Evolutionary conservation across 30 jellyfish, hydroid and myxozoan genomes (phyloP).

Genomic region (Aurelia aurita): DNA sequence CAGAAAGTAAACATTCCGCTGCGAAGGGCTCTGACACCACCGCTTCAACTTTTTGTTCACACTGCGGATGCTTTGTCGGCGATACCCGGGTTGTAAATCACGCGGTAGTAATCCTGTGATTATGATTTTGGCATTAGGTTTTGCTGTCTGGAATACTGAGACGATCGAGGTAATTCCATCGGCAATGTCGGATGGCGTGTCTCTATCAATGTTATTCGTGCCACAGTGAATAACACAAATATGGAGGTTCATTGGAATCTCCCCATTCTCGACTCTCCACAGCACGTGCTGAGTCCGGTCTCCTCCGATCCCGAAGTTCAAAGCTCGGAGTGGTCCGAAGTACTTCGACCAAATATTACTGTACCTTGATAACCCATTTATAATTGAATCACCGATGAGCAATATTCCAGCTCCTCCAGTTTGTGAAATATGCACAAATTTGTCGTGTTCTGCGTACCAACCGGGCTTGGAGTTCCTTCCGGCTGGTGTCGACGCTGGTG

Average conservation of each 20-base stretch:
- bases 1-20: slow-evolving; percentile 85
- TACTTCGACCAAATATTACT: slow-evolving; percentile 84
- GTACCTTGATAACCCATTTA: slow-evolving; percentile 94
- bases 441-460: slow-evolving; percentile 94
- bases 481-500: slow-evolving; percentile 91
- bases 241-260: slow-evolving; percentile 79
- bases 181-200: slow-evolving; percentile 87
- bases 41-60: slow-evolving; percentile 84
- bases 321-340: slow-evolving; percentile 80
- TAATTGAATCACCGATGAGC: slow-evolving; percentile 90
- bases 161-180: slow-evolving; percentile 94
- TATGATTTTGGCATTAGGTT: slow-evolving; percentile 94
- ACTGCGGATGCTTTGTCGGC: slow-evolving; percentile 79
- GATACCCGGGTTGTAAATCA: slow-evolving; percentile 70
- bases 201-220: slow-evolving; percentile 89
- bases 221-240: slow-evolving; percentile 93
- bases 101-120: slow-evolving; percentile 94
- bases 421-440: slow-evolving; percentile 91
- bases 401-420: slow-evolving; percentile 80
- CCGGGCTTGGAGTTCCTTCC: slow-evolving; percentile 91
- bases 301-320: slow-evolving; percentile 98
- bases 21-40: slow-evolving; percentile 82
- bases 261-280: slow-evolving; percentile 96
- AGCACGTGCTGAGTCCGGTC: slow-evolving; percentile 96
- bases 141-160: slow-evolving; percentile 88